Evolutionary conservation across 2,888 invertebrate species (phyloP).

Genomic region (Candidula unifasciata): DNA sequence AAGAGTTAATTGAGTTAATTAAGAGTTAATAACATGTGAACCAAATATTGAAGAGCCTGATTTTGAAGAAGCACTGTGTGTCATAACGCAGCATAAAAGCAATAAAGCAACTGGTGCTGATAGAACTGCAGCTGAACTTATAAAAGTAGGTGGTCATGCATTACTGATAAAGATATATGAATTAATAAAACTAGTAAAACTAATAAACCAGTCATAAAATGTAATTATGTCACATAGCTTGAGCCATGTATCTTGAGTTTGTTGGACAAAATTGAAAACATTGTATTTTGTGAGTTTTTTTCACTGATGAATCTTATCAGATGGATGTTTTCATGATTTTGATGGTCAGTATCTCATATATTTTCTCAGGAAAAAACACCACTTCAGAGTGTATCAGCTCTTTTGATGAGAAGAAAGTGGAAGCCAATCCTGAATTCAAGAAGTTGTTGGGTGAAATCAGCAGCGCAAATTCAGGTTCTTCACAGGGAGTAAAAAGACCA

Average conservation of each 20-base stretch:
- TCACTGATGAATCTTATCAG: not conserved
- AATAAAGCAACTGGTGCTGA: too few species aligned
- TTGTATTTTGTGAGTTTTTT: not conserved
- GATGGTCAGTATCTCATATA: not conserved
- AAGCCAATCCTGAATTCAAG: conserved; percentile 34
- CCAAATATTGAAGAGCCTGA: too few species aligned
- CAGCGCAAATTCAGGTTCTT: not conserved
- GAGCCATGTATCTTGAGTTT: not conserved
- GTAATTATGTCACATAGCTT: too few species aligned
- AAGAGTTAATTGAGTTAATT: too few species aligned
- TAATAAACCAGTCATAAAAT: too few species aligned
- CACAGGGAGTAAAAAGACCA: conserved; percentile 30
- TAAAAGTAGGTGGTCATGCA: too few species aligned
- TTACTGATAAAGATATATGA: too few species aligned
- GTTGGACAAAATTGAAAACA: not conserved
- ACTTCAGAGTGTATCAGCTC: conserved; percentile 51
- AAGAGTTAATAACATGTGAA: too few species aligned
- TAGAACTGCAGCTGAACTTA: too few species aligned
- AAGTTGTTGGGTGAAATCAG: conserved; percentile 24
- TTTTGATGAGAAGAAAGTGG: conserved; percentile 43
- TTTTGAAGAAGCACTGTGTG: too few species aligned
- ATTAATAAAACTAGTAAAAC: too few species aligned
- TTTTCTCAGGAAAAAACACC: conserved; percentile 34
- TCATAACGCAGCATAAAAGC: too few species aligned
- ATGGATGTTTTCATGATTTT: not conserved